These are phyloP conservation scores for Rhyzopertha dominica DNA, from an alignment of 1,140 invertebrate genomes.

Conservation along the genomic window DNA sequence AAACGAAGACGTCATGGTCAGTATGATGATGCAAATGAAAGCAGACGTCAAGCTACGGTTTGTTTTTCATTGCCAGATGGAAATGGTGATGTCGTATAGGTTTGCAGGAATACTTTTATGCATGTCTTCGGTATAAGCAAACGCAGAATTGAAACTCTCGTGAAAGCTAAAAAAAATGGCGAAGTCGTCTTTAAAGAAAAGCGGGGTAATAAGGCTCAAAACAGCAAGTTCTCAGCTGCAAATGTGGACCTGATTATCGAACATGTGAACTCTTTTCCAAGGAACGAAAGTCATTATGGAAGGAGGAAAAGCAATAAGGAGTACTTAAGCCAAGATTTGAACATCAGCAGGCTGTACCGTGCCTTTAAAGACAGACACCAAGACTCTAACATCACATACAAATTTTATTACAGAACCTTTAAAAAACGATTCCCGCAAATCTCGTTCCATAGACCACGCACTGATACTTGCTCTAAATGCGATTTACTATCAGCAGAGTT, in stretches of 20 bases:
- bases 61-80: constrained; percentile 5
- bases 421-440: constrained; percentile 11
- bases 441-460: constrained; percentile 3
- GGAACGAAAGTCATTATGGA: constrained; percentile 8
- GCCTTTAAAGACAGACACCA: constrained; percentile 10
- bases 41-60: not conserved
- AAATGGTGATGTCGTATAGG: constrained; percentile 3
- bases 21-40: constrained; percentile 4
- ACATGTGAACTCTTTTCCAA: constrained; percentile 7
- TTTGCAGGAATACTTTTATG: constrained; percentile 13
- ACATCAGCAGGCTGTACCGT: constrained; percentile 12
- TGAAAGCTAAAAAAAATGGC: constrained; percentile 8
- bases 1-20: constrained; percentile 1
- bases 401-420: constrained; percentile 10
- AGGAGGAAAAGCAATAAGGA: constrained; percentile 13
- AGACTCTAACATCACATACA: constrained; percentile 5
- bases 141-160: constrained; percentile 2
- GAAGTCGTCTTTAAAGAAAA: constrained; percentile 3
- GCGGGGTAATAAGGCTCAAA: not conserved
- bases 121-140: constrained; percentile 6
- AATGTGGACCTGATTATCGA: constrained; percentile 1
- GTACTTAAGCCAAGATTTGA: constrained; percentile 17
- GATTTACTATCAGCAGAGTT: not conserved
- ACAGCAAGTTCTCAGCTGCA: constrained; percentile 1
- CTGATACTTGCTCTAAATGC: constrained; percentile 6